A percentile compares a stretch with the other conserved stretches of the same genome.
These are phyloP conservation scores for Brachionus rotundiformis DNA, from an alignment of 1,140 invertebrate genomes.

Conservation along the genomic window DNA sequence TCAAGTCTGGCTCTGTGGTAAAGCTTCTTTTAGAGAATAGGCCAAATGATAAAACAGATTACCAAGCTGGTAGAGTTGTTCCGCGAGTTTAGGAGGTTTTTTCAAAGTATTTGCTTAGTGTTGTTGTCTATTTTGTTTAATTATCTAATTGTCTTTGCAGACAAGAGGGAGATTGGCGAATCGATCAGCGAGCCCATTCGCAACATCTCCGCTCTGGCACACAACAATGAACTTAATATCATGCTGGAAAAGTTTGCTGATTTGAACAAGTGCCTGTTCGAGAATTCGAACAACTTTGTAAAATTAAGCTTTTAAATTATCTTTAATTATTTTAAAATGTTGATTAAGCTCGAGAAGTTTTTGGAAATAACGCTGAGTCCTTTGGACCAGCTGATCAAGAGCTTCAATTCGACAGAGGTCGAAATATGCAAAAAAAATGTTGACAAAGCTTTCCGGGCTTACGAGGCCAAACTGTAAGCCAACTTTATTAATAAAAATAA, in stretches of 20 bases:
- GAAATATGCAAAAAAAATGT: conserved; percentile 29
- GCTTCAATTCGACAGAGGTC: conserved; percentile 1
- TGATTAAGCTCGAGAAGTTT: conserved; percentile 31
- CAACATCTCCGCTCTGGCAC: background rate
- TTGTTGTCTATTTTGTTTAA: background rate
- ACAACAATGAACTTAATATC: background rate
- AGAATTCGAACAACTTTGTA: conserved; percentile 39
- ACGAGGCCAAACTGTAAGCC: conserved; percentile 16
- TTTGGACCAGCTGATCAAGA: conserved; percentile 10
- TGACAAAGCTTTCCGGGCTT: conserved; percentile 3
- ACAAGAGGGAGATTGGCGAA: background rate
- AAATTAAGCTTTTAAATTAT: too few species aligned
- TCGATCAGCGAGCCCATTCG: background rate
- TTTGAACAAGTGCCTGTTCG: conserved; percentile 8
- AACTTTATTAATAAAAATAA: background rate
- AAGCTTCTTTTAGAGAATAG: background rate
- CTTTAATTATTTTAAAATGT: too few species aligned
- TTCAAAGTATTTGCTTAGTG: background rate
- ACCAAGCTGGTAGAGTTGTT: conserved; percentile 3
- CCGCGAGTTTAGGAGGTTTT: background rate
- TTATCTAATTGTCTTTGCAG: background rate
- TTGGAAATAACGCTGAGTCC: background rate
- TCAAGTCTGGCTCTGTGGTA: background rate
- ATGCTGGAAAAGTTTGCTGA: conserved; percentile 36
- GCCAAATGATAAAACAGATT: background rate